These are phyloP conservation scores for Myopa tessellatipennis DNA, from an alignment of 2,888 invertebrate genomes.

Conservation along the genomic window DNA sequence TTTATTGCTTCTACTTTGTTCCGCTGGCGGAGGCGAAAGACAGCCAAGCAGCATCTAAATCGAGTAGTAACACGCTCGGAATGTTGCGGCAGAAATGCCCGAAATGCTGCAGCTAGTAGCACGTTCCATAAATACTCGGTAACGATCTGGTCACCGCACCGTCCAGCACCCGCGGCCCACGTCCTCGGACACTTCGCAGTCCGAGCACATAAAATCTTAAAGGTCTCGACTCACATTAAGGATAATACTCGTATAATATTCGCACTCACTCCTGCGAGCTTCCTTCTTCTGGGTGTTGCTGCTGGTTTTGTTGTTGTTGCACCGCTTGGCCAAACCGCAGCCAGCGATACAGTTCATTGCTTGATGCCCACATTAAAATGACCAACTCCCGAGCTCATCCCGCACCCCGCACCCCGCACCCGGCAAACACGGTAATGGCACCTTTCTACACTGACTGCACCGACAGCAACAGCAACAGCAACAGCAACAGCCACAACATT, in stretches of 20 bases:
- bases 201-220: slow-evolving; percentile 27
- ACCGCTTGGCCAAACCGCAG: not conserved
- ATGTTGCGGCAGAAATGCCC: not conserved
- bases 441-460: not conserved
- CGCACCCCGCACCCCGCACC: not conserved
- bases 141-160: slow-evolving; percentile 14
- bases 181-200: not conserved
- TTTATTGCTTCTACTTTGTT: not conserved
- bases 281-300: not conserved
- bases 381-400: not conserved
- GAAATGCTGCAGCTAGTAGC: not conserved
- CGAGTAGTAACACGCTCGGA: not conserved
- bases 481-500: not conserved
- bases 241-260: slow-evolving; percentile 8
- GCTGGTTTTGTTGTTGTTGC: not conserved
- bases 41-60: not conserved
- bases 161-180: not conserved
- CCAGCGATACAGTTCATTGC: slow-evolving; percentile 20
- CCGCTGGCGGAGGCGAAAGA: not conserved
- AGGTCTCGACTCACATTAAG: slow-evolving; percentile 12
- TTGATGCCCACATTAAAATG: slow-evolving; percentile 18
- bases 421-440: slow-evolving; percentile 8
- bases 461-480: not conserved
- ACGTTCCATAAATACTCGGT: slow-evolving; percentile 5
- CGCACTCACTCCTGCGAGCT: not conserved